Conservation (phyloP, 1,140 invertebrate genomes). For the Olivierus martensii region DNA sequence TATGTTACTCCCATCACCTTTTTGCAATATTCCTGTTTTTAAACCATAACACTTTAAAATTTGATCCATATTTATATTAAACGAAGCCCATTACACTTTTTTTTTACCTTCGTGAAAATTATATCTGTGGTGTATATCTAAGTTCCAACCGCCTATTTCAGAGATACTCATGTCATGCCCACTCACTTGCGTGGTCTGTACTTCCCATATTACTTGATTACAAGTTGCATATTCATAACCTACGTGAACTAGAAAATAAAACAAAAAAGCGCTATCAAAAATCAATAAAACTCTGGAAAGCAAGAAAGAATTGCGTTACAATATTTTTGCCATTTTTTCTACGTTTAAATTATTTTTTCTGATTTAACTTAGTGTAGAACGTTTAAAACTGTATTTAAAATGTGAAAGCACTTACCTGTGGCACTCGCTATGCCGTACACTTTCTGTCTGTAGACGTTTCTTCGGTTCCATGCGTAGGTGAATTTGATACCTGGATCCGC, state of each 20-base stretch:
- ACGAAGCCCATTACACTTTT: no score
- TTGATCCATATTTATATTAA: neutral
- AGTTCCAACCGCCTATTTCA: conserved; percentile 91
- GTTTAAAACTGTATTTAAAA: no score
- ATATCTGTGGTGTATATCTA: conserved; percentile 96
- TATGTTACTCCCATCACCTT: conserved; percentile 84
- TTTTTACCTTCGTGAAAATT: conserved; percentile 74
- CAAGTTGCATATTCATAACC: conserved; percentile 90
- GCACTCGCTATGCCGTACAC: conserved; percentile 77
- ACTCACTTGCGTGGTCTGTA: conserved; percentile 80
- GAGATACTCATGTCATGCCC: conserved; percentile 95
- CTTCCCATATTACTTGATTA: conserved; percentile 74
- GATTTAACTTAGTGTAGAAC: neutral
- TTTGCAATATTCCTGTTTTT: conserved; percentile 58
- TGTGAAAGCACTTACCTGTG: conserved; percentile 16
- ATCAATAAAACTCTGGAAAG: no score
- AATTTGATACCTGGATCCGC: conserved; percentile 36
- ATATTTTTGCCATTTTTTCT: no score
- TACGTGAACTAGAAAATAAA: conserved; percentile 40
- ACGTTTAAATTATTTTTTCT: no score
- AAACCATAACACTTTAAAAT: neutral
- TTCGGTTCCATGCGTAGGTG: conserved; percentile 37
- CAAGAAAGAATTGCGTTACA: no score
- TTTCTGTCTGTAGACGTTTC: conserved; percentile 38
- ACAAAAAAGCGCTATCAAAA: neutral